Evolutionary conservation across 2,888 invertebrate genomes (phyloP).

Genomic region (Netelia melanura): DNA sequence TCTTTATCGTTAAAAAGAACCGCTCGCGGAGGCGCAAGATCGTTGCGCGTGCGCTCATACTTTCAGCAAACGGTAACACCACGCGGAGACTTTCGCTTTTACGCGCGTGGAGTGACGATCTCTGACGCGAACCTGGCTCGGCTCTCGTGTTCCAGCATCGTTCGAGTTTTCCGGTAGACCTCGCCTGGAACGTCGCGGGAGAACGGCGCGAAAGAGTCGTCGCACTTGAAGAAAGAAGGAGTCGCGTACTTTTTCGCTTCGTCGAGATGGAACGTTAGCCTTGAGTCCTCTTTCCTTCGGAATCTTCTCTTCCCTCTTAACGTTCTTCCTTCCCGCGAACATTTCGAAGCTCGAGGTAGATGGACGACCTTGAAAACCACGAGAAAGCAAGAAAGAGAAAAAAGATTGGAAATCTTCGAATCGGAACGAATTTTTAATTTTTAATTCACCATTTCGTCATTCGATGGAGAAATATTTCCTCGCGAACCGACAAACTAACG

Average conservation of each 20-base stretch:
- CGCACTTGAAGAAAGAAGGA: slow-evolving; percentile 3
- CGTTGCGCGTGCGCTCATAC: slow-evolving; percentile 3
- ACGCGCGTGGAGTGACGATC: slow-evolving; percentile 52
- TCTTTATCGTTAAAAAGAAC: not conserved
- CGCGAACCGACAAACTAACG: not conserved
- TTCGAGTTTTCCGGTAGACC: slow-evolving; percentile 61
- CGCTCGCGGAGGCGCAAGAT: not conserved
- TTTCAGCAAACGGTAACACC: slow-evolving; percentile 36
- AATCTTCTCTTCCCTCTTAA: not conserved
- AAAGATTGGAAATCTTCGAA: not conserved
- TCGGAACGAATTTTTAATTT: slow-evolving; percentile 6
- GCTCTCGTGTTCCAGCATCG: not conserved
- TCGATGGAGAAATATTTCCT: not conserved
- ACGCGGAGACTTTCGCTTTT: slow-evolving; percentile 75
- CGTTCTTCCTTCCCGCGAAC: not conserved
- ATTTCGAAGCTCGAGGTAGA: slow-evolving; percentile 45
- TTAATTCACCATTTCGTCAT: slow-evolving; percentile 1
- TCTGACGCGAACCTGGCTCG: slow-evolving; percentile 25
- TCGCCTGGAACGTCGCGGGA: slow-evolving; percentile 36
- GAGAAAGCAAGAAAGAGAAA: not conserved
- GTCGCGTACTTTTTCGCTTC: slow-evolving; percentile 58
- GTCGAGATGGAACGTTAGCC: slow-evolving; percentile 51
- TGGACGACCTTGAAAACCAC: slow-evolving; percentile 27
- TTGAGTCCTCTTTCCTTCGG: slow-evolving; percentile 38
- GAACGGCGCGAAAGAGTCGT: slow-evolving; percentile 12